Base-by-base conservation (phyloP, 2,113 vertebrate genomes). In the Felis chaus region DNA sequence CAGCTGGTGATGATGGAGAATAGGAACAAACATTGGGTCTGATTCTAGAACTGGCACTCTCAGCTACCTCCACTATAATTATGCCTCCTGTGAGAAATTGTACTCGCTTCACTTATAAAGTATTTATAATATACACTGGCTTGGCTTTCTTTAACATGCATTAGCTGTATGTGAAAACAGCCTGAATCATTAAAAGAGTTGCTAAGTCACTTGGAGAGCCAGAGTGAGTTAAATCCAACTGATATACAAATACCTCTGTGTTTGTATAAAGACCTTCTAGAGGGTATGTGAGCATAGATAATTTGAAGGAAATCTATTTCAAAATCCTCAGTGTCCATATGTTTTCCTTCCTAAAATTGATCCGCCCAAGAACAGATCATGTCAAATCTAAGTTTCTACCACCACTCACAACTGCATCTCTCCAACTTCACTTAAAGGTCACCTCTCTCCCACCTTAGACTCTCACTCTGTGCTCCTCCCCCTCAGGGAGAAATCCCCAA, bases 181-280 rank as follows among this genome's bases (percentile, higher is more conserved):
- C 55, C 83, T 31, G 57, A 88, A 76, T 86, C 97, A 61, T 41
- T 97, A 66, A 78, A 48, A 57, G 66, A 21, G 95, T 89, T 92
- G 84, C 90, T 95, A 79, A 76, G 93, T 87, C 89, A 80, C 96
- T 21, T 39, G 2, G n/a, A 91, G 39, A 86, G 2, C 9, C 18
- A 23, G 33, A 65, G 23, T 12, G 41, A 83, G n/a, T 83, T 45
- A 50, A 74, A 81, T 39, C 63, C 13, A 69, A 23, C 27, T 1
- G 7, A 53, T 80, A 7, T 1, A 57, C 36, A 23, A 86, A 79
- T 36, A 15, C 88, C 69, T 74, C 69, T 8, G 7, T 29, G 55
- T 76, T 55, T 76, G 74, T 65, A 61, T 0, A 55, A 63, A 89
- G 89, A 74, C 55, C 53, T 91, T 41, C 50, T 53, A 33, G 83